Conservation (phyloP, 2,888 invertebrate species). For the Sabatieria punctata region DNA sequence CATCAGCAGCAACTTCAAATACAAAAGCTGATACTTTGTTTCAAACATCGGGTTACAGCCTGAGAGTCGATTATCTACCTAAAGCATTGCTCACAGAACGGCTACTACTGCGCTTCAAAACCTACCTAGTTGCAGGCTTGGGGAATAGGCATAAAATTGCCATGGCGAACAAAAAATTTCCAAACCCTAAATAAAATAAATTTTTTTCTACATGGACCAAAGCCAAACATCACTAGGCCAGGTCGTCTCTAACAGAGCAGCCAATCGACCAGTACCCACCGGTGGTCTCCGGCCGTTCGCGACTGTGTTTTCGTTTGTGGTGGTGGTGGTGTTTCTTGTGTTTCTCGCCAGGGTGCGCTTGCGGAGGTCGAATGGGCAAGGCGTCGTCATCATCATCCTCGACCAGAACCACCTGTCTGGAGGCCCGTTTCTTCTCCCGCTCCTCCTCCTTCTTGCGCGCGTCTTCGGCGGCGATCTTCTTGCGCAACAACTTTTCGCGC, state of each 20-base stretch:
- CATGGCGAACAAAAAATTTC: no score
- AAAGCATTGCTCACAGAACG: no score
- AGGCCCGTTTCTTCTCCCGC: background rate
- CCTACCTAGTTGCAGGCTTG: no score
- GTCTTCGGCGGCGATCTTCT: background rate
- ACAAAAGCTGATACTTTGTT: no score
- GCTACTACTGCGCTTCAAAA: no score
- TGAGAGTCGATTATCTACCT: no score
- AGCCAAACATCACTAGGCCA: no score
- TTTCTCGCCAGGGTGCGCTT: background rate
- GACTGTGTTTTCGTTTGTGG: background rate
- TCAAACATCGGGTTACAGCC: no score
- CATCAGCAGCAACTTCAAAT: no score
- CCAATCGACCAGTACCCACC: background rate
- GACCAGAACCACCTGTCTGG: background rate
- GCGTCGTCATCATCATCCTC: slow-evolving; percentile 6
- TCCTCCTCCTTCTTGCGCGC: background rate
- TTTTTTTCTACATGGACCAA: no score
- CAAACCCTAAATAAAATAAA: no score
- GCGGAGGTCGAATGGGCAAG: slow-evolving; percentile 5
- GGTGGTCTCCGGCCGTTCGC: background rate
- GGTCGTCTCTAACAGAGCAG: background rate
- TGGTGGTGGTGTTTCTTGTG: background rate
- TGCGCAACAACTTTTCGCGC: slow-evolving; percentile 3
- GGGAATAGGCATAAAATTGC: no score